Base-by-base conservation (phyloP, 1,140 invertebrate species). In the Metopolophium dirhodum region DNA sequence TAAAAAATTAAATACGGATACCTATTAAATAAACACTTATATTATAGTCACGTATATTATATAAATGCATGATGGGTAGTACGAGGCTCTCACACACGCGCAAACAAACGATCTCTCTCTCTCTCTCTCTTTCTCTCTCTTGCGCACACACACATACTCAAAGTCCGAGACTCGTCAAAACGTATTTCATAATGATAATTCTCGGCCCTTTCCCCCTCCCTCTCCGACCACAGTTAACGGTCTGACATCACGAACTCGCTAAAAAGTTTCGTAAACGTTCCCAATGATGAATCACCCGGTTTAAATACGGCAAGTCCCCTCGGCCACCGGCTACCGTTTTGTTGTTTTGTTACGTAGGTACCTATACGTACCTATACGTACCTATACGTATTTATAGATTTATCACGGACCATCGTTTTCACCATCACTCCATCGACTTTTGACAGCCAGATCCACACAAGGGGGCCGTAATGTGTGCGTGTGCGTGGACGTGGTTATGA, bases 191-290 rank as follows among this genome's bases (percentile, higher is more conserved):
- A n/a, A 77, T 14, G 14, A 77, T 77, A 77, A n/a, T n/a, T n/a
- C n/a, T 77, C 14, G 61, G n/a, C 61, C 7, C 22, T 23, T 23
- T 4, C 51, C 51, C 22, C 7, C 14, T 77, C 1, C 30, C 61
- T 30, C 30, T 0, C 14, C 18, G 61, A 30, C 18, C 14, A 11
- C 30, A n/a, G n/a, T n/a, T n/a, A 77, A n/a, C 61, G 14, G n/a
- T n/a, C 61, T n/a, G 61, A 77, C 61, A 77, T 77, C 61, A n/a
- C 61, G 61, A n/a, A 77, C 30, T 77, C 61, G n/a, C 30, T 77
- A 77, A 77, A 77, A 77, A 77, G 61, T 77, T 77, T 77, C n/a
- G n/a, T 77, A 77, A n/a, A 77, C 61, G 61, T 77, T 77, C n/a
- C 61, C 61, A 77, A 77, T 77, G 61, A 77, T 77, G n/a, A n/a